A percentile compares a stretch with the other conserved stretches of the same genome.
phyloP scores from a whole-genome alignment of 2,888 invertebrate genomes.

The Zaprionus bogoriensis region DNA sequence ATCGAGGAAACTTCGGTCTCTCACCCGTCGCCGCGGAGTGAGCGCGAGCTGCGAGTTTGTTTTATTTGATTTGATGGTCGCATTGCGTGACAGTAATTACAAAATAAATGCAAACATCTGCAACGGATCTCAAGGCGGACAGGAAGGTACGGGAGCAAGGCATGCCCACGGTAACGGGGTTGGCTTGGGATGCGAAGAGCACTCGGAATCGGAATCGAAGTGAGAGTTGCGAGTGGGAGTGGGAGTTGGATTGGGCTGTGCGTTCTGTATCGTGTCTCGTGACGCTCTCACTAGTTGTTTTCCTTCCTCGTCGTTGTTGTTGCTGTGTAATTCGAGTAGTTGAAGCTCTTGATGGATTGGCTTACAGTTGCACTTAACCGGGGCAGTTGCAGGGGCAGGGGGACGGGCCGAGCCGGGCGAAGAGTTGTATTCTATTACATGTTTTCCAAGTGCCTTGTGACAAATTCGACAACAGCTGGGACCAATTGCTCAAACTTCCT shows the following conservation, averaged over 20 bases:
- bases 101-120: conserved; percentile 82
- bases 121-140: conserved; percentile 69
- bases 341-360: conserved; percentile 71
- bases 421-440: conserved; percentile 66
- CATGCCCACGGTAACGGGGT: neutral
- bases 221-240: conserved; percentile 48
- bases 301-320: conserved; percentile 22
- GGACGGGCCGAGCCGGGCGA: neutral
- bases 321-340: conserved; percentile 68
- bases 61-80: conserved; percentile 79
- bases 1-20: too few species aligned
- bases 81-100: conserved; percentile 83
- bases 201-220: conserved; percentile 9
- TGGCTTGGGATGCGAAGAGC: conserved; percentile 2
- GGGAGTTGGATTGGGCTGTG: conserved; percentile 4
- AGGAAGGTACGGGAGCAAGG: conserved; percentile 9
- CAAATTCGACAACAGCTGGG: conserved; percentile 77
- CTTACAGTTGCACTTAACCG: conserved; percentile 55
- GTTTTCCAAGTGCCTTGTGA: conserved; percentile 63
- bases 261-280: conserved; percentile 18
- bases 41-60: conserved; percentile 42
- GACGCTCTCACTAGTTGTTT: too few species aligned
- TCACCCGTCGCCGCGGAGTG: too few species aligned
- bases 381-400: neutral
- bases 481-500: conserved; percentile 57